Evolutionary conservation across 2,888 invertebrate genomes (phyloP), one percentile per base, ranked within the genome.

Genomic region (Calliscelio sp.): DNA sequence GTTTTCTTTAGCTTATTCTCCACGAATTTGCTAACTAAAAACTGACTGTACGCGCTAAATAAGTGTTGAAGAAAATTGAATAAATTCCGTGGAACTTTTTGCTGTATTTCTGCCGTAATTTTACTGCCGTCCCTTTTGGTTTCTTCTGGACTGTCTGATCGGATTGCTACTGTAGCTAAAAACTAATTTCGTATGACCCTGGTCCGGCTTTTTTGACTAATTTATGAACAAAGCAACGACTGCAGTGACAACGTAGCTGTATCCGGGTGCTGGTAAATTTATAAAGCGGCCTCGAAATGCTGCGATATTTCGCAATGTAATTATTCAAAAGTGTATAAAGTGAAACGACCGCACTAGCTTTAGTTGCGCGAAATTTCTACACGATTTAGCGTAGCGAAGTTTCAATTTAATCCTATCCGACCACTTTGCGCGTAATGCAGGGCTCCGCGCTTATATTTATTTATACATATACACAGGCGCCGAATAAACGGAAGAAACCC

Each of bases 311-410:
- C 57, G 73, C 53, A 79, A 75, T 79, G 74, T 55, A 84, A 84
- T 84, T 84, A 79, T 79, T 84, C 70, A 84, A 84, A 79, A 84
- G 74, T 78, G 74, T 79, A 83, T 68, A 78, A 78, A 83, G 79
- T 70, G 79, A 79, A 79, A 84, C 79, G 74, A 63, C 74, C 63
- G 53, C 55, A 65, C 71, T 77, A 79, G 74, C 74, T 84, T 79
- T 49, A 78, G 68, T 74, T 66, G 68, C 65, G 68, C 74, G 66
- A 75, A 84, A 84, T 79, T 84, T 84, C 78, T 83, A 73, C 74
- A 68, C 79, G 74, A 83, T 83, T 83, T 83, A 83, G 78, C 83
- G 84, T 75, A 65, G 78, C 74, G 57, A 84, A 80, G 84, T 84
- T 84, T 80, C 79, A 79, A 84, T 84, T 84, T 80, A 80, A 79